These are phyloP conservation scores for Metallyticus violacea DNA, from an alignment of 2,888 invertebrate species.

Conservation along the genomic window DNA sequence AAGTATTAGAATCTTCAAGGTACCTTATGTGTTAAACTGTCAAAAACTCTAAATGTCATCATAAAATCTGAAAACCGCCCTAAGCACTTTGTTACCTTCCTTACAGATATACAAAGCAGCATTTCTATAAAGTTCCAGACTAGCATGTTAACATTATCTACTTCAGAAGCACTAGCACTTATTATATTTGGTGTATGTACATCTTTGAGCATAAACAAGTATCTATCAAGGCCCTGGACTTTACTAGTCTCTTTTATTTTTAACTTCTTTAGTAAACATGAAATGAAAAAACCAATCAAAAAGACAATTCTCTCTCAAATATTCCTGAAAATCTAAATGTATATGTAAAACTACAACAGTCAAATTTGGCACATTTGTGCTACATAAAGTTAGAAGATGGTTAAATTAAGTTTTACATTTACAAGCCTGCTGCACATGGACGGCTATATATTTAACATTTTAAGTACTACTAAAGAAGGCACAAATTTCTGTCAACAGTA, in stretches of 20 bases:
- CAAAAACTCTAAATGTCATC: not conserved
- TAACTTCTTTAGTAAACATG: not conserved
- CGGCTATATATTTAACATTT: not conserved
- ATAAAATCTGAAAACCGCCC: not conserved
- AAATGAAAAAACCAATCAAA: not conserved
- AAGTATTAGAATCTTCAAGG: not conserved
- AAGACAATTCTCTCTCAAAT: not conserved
- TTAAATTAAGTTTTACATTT: not conserved
- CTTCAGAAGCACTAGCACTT: not conserved
- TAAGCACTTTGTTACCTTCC: not conserved
- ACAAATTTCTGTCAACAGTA: not conserved
- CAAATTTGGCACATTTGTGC: not conserved
- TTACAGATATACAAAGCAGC: not conserved
- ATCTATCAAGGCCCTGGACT: not conserved
- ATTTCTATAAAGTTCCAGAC: not conserved
- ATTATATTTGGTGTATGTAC: not conserved
- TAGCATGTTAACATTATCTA: not conserved
- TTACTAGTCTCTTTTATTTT: not conserved
- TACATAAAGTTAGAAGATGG: not conserved
- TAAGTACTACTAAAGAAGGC: slow-evolving; percentile 8
- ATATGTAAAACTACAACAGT: not conserved
- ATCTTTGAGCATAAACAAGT: not conserved
- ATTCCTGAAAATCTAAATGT: not conserved
- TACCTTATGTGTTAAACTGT: not conserved
- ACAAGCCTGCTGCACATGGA: slow-evolving; percentile 2